Evolutionary conservation across 2,888 invertebrate genomes (phyloP), one percentile per base, ranked within the genome.

Genomic region (Morpho helenor): DNA sequence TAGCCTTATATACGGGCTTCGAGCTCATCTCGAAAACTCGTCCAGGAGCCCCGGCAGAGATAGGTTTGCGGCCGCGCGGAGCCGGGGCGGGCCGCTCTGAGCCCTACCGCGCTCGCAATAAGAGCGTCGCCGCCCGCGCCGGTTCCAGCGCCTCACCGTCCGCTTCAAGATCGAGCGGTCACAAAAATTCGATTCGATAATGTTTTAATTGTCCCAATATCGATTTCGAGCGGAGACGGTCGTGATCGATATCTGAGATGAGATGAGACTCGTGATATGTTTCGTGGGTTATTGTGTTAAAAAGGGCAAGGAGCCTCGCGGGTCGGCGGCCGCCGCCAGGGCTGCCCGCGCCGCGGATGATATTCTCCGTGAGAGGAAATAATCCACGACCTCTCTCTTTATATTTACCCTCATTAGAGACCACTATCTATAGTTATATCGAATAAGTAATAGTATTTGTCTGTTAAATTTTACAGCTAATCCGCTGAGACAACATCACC

Each of bases 1-100:
- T 77, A 31, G 77, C 82, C 84, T 84, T 79, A 81, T 88, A 88
- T 88, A 87, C 80, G 75, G 70, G 74, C 76, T 76, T 74, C 76
- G 80, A 82, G 81, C 76, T 75, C 79, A 76, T 72, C 80, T 74
- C 80, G 84, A 84, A 86, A 87, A 85, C 86, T 77, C 81, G 85
- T 82, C 74, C 66, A 73, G 69, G 68, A 70, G 65, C 70, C 70
- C 63, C 52, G 52, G 64, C 82, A 61, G 75, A 67, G 41, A 61
- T 75, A 70, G 56, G 42, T 65, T 54, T 75, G 60, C 76, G 7
- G 59, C 43, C 61, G 23, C 42, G 43, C 22, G 47, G 49, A 46
- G 10, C 23, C n/a, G 31, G 5, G 5, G 31, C 31, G 31, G 31
- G 4, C 31, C 31, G 31, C 5, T 31, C 31, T 31, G 31, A 39